phyloP scores from a whole-genome alignment of 2,797 vertebrate genomes.

The Dromococcyx pavoninus region DNA sequence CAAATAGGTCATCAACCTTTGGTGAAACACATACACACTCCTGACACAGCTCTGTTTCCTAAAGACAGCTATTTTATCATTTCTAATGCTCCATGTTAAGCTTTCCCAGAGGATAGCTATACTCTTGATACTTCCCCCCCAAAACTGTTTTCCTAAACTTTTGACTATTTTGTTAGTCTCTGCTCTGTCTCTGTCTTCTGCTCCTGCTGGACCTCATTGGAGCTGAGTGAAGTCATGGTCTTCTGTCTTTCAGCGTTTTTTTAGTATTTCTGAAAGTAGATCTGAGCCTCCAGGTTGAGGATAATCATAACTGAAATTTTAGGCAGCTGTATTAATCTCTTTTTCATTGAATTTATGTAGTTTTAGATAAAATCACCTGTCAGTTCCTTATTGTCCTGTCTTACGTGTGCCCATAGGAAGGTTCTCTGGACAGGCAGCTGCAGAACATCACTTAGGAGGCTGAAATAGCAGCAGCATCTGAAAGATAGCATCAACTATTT shows the following conservation, averaged over 20 bases:
- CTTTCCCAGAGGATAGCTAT: neutral
- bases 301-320: neutral
- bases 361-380: neutral
- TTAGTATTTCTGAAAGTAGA: neutral
- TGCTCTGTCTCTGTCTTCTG: neutral
- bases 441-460: rapidly evolving
- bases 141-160: neutral
- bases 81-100: neutral
- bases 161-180: neutral
- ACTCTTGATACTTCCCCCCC: neutral
- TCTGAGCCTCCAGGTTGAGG: neutral
- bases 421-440: neutral
- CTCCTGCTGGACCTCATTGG: neutral
- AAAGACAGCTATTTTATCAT: neutral
- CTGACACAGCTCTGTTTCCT: neutral
- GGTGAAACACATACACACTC: neutral
- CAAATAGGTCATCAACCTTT: neutral
- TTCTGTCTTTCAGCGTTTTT: neutral
- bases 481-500: neutral
- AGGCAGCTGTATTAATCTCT: neutral
- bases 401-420: neutral
- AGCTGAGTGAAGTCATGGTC: neutral
- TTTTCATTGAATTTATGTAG: neutral
- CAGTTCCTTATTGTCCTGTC: neutral
- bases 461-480: neutral